A percentile compares a stretch with the other conserved stretches of the same genome.
Conservation (phyloP, 1,140 invertebrate species). For the Oscheius sp. region DNA sequence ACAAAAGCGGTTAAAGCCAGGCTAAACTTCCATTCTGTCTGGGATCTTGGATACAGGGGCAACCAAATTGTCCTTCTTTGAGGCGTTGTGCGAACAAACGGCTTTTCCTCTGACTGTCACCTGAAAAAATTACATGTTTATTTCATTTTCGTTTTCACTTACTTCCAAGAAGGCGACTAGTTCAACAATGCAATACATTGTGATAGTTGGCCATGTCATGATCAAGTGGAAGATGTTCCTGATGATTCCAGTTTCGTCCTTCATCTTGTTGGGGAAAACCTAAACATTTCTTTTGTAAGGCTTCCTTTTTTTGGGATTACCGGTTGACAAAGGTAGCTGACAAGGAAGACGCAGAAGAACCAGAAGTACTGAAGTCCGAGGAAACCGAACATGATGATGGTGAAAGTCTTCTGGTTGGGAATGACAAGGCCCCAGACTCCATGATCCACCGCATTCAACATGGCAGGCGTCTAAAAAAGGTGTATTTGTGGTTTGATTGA, state of each 20-base stretch:
- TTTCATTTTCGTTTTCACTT: neutral
- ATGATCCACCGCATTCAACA: slow-evolving; percentile 29
- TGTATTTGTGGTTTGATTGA: neutral
- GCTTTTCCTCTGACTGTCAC: slow-evolving; percentile 46
- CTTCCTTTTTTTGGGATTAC: slow-evolving; percentile 6
- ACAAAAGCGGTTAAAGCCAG: too few relatives aligned
- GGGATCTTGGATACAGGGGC: slow-evolving; percentile 26
- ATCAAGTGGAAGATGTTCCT: slow-evolving; percentile 48
- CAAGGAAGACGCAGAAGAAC: slow-evolving; percentile 48
- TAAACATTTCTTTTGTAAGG: slow-evolving; percentile 11
- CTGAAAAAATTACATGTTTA: slow-evolving; percentile 1
- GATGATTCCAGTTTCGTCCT: slow-evolving; percentile 45
- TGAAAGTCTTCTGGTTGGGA: slow-evolving; percentile 32
- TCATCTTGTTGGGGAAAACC: slow-evolving; percentile 43
- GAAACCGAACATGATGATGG: slow-evolving; percentile 41
- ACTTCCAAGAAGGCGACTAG: slow-evolving; percentile 47
- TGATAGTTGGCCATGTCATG: slow-evolving; percentile 44
- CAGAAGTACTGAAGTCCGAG: slow-evolving; percentile 45
- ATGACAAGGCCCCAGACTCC: slow-evolving; percentile 38
- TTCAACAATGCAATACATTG: slow-evolving; percentile 49
- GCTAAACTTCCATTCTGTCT: slow-evolving; percentile 34
- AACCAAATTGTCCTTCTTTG: slow-evolving; percentile 50
- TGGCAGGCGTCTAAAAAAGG: slow-evolving; percentile 28
- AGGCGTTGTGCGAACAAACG: slow-evolving; percentile 48
- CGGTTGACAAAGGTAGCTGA: slow-evolving; percentile 46